Evolutionary conservation across 2,113 vertebrate genomes (phyloP).

Genomic region (Festucalex cinctus): DNA sequence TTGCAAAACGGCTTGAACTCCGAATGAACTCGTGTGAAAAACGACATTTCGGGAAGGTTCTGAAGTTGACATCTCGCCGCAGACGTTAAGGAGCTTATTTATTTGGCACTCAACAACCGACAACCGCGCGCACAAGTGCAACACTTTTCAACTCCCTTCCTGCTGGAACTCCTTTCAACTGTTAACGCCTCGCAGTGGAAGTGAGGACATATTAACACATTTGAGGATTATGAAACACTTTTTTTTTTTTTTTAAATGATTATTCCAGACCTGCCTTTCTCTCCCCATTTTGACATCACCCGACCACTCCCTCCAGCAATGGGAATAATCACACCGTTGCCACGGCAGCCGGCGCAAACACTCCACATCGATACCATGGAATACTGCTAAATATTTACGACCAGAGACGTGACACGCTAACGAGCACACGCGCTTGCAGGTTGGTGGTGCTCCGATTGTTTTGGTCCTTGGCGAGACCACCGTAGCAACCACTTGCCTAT

Average conservation of each 20-base stretch:
- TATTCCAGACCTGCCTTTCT: conserved; percentile 2
- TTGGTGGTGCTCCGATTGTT: conserved; percentile 39
- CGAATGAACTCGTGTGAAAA: conserved; percentile 16
- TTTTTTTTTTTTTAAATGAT: background rate
- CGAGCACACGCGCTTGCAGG: background rate
- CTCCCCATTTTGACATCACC: conserved; percentile 12
- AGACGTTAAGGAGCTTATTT: conserved; percentile 35
- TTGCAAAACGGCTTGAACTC: conserved; percentile 21
- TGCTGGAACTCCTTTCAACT: background rate
- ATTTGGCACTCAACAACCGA: too few species aligned
- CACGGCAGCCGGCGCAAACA: conserved; percentile 39
- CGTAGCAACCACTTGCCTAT: conserved; percentile 46
- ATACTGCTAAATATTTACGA: conserved; percentile 60
- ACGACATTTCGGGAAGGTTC: background rate
- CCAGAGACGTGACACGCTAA: too few species aligned
- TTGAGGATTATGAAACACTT: conserved; percentile 7
- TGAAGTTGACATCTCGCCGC: conserved; percentile 15
- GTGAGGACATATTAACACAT: background rate
- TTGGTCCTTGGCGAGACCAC: conserved; percentile 35
- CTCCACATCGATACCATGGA: conserved; percentile 63
- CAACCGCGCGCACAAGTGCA: background rate
- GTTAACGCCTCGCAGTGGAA: too few species aligned
- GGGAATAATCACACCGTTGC: conserved; percentile 40
- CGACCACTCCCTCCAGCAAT: conserved; percentile 36
- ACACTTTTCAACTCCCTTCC: background rate